phyloP scores from a whole-genome alignment of 2,797 vertebrate species.

The Yasuhikotakia modesta region DNA sequence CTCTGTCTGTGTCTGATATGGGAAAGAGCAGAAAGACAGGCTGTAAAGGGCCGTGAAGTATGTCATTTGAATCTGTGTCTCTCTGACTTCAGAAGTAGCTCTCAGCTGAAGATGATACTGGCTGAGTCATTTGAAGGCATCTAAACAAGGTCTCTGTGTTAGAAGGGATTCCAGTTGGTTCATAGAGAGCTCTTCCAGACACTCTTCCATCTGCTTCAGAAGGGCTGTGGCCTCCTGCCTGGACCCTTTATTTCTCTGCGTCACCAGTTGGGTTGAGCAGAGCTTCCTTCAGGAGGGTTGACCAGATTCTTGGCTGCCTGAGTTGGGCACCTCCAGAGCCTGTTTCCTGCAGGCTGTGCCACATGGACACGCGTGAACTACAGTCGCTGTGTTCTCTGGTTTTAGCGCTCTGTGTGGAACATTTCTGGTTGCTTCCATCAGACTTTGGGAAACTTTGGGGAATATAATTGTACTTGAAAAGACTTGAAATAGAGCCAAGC shows the following conservation, averaged over 20 bases:
- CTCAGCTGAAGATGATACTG: conserved; percentile 46
- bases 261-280: conserved; percentile 61
- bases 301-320: conserved; percentile 63
- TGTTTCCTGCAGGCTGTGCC: conserved; percentile 64
- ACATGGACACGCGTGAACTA: conserved; percentile 64
- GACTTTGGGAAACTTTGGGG: conserved; percentile 61
- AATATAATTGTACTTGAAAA: conserved; percentile 53
- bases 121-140: conserved; percentile 46
- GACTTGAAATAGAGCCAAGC: conserved; percentile 64
- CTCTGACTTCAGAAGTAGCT: conserved; percentile 65
- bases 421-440: conserved; percentile 57
- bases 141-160: conserved; percentile 60
- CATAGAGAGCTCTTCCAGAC: conserved; percentile 56
- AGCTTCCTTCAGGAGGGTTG: conserved; percentile 59
- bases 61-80: conserved; percentile 70
- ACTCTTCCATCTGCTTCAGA: conserved; percentile 66
- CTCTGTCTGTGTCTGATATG: conserved; percentile 71
- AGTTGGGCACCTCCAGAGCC: conserved; percentile 53
- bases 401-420: too few relatives aligned
- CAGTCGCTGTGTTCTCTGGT: too few relatives aligned
- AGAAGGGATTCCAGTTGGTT: too few relatives aligned
- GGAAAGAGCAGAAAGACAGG: conserved; percentile 63
- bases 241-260: conserved; percentile 70
- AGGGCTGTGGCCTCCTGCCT: conserved; percentile 71
- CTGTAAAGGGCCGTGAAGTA: conserved; percentile 30